These are phyloP conservation scores for Tetramorium simillimum DNA, from an alignment of 1,140 invertebrate genomes.

Conservation along the genomic window DNA sequence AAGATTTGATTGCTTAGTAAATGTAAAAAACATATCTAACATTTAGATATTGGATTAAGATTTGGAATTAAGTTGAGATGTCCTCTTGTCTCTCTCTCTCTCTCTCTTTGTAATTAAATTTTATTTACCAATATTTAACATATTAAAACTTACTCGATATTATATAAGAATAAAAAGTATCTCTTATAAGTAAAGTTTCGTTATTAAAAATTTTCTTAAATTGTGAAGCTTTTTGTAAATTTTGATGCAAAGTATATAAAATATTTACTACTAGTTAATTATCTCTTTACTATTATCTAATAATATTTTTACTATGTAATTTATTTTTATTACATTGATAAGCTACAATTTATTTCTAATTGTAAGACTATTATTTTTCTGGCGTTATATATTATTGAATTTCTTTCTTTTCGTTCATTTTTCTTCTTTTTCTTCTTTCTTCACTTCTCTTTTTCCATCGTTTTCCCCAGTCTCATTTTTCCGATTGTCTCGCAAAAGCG, in stretches of 20 bases:
- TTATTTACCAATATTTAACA: neutral
- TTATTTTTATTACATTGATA: neutral
- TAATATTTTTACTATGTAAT: neutral
- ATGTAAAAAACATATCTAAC: neutral
- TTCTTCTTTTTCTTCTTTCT: neutral
- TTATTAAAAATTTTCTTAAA: neutral
- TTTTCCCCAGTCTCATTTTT: slow-evolving; percentile 38
- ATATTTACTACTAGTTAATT: neutral
- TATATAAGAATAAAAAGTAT: neutral
- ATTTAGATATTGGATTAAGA: neutral
- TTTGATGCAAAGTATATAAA: neutral
- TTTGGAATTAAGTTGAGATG: neutral
- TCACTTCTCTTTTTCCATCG: slow-evolving; percentile 5
- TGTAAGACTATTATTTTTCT: slow-evolving; percentile 14
- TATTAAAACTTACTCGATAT: neutral
- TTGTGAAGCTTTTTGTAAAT: neutral
- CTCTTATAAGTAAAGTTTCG: neutral
- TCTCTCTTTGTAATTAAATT: neutral
- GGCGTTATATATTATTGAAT: slow-evolving; percentile 9
- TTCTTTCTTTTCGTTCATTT: neutral
- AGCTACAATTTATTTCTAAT: neutral
- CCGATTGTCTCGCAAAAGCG: slow-evolving; percentile 43
- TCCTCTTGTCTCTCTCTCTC: neutral
- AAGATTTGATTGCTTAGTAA: neutral
- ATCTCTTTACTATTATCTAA: neutral